Percentiles rank a stretch among this genome's conserved stretches.
Conservation (phyloP, 2,113 vertebrate genomes). For the Pelobates fuscus region DNA sequence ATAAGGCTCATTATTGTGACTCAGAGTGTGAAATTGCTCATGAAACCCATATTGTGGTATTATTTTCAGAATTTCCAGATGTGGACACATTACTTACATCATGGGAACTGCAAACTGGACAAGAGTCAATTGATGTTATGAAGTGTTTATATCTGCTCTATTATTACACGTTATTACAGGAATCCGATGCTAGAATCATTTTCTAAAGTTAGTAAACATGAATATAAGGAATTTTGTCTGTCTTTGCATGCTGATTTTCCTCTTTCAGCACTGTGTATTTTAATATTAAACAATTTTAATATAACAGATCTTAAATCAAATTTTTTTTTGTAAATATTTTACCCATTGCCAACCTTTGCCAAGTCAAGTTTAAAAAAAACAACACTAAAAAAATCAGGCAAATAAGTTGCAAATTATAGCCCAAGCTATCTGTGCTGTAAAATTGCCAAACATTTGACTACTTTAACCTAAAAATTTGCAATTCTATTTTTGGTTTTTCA, state of each 20-base stretch:
- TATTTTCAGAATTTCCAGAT: neutral
- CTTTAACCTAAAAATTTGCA: too few relatives aligned
- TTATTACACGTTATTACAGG: neutral
- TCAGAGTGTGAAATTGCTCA: constrained; percentile 1
- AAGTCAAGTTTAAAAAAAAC: too few relatives aligned
- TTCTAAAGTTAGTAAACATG: neutral
- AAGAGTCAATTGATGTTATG: neutral
- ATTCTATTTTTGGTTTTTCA: too few relatives aligned
- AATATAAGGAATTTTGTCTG: neutral
- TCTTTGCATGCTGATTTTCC: neutral
- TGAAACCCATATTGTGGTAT: neutral
- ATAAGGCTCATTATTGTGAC: neutral
- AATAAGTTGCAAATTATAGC: too few relatives aligned
- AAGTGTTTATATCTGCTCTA: neutral
- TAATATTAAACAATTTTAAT: too few relatives aligned
- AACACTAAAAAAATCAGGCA: too few relatives aligned
- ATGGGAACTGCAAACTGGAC: neutral
- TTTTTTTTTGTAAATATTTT: too few relatives aligned
- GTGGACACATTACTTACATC: neutral
- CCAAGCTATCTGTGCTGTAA: too few relatives aligned
- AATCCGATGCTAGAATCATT: neutral
- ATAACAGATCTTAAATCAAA: too few relatives aligned
- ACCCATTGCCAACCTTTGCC: too few relatives aligned
- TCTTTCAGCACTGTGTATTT: neutral
- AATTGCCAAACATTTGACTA: too few relatives aligned